Evolutionary conservation across 2,113 vertebrate species (phyloP), one percentile per base, ranked within the genome.

Genomic region (Ancistrus triradiatus): DNA sequence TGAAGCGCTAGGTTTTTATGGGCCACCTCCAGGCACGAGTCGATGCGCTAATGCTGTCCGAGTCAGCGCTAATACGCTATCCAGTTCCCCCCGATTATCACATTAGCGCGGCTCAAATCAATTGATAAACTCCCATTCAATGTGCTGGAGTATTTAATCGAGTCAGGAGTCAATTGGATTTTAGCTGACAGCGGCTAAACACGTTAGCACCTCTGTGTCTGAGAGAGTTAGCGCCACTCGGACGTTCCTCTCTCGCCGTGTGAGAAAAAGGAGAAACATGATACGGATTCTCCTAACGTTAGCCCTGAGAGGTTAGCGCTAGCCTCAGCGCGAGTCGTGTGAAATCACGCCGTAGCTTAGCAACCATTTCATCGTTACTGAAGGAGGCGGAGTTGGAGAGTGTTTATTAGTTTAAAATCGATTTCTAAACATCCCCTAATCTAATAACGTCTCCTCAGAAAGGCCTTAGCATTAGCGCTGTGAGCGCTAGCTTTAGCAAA

Each of bases 141-240:
- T 90, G 86, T 90, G 86, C 84, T 89, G 90, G 92, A 91, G 89
- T 90, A 92, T 93, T 95, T 97, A 97, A 98, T 97, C 94, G 92
- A 98, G 93, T 95, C 92, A 95, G 22, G 91, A 94, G 91, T 93
- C 92, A 93, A 97, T 96, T 93, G 90, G 90, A 94, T 98, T 96
- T 93, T 87, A 82, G 85, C 94, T 95, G 93, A 95, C 92, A 92
- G 91, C 78, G 82, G 91, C 58, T 94, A 93, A 90, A 80, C 85
- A 63, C 79, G 85, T 83, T 84, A 78, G 89, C 89, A 87, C 87
- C 85, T 86, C 81, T 72, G 72, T 78, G 66, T 69, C 74, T 75
- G 72, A 74, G 13, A 40, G 13, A 40, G 59, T 62, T 65, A 40
- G 27, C 72, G 59, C 61, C 53, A 64, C 62, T 77, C 27, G 7